Evolutionary conservation across 2,888 invertebrate genomes (phyloP).

Genomic region (Electrophaes corylata): DNA sequence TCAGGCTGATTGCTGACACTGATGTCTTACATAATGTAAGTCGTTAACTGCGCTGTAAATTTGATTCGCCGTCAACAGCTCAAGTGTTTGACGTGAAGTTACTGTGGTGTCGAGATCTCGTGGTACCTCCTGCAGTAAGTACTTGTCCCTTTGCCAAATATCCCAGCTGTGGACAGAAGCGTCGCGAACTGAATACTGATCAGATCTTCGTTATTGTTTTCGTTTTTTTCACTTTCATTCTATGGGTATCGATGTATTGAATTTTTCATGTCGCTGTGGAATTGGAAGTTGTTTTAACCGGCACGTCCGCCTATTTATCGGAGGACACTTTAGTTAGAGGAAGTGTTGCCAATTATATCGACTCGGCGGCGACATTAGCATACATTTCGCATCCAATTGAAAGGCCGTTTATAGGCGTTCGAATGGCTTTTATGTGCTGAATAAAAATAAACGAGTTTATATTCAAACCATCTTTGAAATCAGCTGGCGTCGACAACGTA

Average conservation of each 20-base stretch:
- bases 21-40: conserved; percentile 64
- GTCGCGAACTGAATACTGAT: conserved; percentile 77
- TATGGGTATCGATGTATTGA: conserved; percentile 71
- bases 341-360: conserved; percentile 74
- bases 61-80: conserved; percentile 54
- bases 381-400: conserved; percentile 72
- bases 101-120: conserved; percentile 47
- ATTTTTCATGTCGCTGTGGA: conserved; percentile 74
- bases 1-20: conserved; percentile 50
- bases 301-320: conserved; percentile 64
- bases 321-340: conserved; percentile 63
- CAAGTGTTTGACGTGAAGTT: conserved; percentile 52
- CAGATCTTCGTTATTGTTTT: conserved; percentile 75
- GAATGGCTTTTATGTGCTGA: conserved; percentile 69
- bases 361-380: conserved; percentile 66
- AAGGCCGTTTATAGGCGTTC: conserved; percentile 64
- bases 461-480: conserved; percentile 53
- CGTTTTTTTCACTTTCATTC: conserved; percentile 75
- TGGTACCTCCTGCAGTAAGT: conserved; percentile 47
- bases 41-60: conserved; percentile 63
- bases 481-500: conserved; percentile 38
- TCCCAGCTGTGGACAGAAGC: conserved; percentile 73
- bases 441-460: conserved; percentile 74
- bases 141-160: conserved; percentile 77
- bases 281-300: conserved; percentile 64